Percentiles rank a stretch among this genome's conserved stretches.
phyloP scores from a whole-genome alignment of 2,797 vertebrate species.

The Phoebastria nigripes region DNA sequence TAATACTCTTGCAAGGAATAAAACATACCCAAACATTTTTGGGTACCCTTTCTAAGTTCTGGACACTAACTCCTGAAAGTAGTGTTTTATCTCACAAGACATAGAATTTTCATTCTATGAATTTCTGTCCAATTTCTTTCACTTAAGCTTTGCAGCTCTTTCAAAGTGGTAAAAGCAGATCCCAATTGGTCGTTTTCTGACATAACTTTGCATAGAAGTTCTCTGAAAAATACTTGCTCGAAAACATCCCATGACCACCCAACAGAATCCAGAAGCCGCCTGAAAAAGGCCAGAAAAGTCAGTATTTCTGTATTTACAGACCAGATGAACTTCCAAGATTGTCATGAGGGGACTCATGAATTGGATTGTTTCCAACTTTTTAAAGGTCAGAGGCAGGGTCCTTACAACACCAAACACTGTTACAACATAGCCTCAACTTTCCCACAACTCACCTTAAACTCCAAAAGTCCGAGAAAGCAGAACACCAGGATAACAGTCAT shows the following conservation, averaged over 20 bases:
- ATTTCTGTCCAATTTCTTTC: background rate
- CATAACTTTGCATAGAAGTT: background rate
- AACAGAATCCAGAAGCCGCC: background rate
- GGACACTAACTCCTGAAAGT: background rate
- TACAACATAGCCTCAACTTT: background rate
- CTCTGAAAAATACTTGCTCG: background rate
- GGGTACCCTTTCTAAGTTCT: background rate
- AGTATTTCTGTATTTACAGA: background rate
- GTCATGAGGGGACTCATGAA: rapidly evolving
- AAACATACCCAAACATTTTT: background rate
- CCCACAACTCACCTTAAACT: background rate
- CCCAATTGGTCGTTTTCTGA: background rate
- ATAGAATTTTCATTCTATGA: background rate
- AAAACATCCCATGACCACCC: background rate
- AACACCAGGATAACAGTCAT: background rate
- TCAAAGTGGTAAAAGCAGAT: background rate
- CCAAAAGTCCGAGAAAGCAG: background rate
- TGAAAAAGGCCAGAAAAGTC: background rate
- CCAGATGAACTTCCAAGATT: background rate
- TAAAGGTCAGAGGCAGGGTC: background rate
- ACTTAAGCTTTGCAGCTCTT: background rate
- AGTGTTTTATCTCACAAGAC: background rate
- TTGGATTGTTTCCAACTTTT: background rate
- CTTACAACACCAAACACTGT: background rate
- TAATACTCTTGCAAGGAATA: background rate